Evolutionary conservation across 2,888 invertebrate genomes (phyloP), one percentile per base, ranked within the genome.

Genomic region (Luperina nickerlii): DNA sequence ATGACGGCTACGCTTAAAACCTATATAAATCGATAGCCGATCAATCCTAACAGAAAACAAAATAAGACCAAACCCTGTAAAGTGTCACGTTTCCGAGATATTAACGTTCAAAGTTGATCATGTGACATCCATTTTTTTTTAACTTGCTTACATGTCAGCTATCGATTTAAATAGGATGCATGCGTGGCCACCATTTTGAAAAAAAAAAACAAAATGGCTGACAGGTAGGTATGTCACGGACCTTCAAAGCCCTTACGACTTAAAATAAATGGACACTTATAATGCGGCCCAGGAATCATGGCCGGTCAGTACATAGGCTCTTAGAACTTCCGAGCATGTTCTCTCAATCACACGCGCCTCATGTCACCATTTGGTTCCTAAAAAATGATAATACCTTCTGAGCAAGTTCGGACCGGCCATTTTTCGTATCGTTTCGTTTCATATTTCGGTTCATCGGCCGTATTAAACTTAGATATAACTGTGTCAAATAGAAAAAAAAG

Each of bases 401-500:
- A 11, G 4, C 54, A 54, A 24, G 9, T 57, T 24, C 24, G 24
- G n/a, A 57, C 4, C 24, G n/a, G 57, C n/a, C 4, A 60, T 60
- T n/a, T n/a, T n/a, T n/a, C n/a, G n/a, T n/a, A n/a, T n/a, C n/a
- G n/a, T n/a, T n/a, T n/a, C n/a, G n/a, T n/a, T n/a, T n/a, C n/a
- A n/a, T n/a, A n/a, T n/a, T n/a, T n/a, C n/a, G 57, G 5, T 11
- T 60, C n/a, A n/a, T 60, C 11, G n/a, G 0, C 57, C 13, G n/a
- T 60, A n/a, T 5, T 60, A 11, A 11, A 24, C 11, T 68, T 78
- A 78, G 38, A 38, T n/a, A 69, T 69, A 82, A 79, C 60, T 63
- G 79, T 85, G 86, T 85, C 74, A 85, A 82, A 79, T 72, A 66
- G 57, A 71, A 74, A 80, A 65, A 78, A 68, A 71, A 82, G 71